phyloP scores from a whole-genome alignment of 1,140 invertebrate species.

The Atta texana region DNA sequence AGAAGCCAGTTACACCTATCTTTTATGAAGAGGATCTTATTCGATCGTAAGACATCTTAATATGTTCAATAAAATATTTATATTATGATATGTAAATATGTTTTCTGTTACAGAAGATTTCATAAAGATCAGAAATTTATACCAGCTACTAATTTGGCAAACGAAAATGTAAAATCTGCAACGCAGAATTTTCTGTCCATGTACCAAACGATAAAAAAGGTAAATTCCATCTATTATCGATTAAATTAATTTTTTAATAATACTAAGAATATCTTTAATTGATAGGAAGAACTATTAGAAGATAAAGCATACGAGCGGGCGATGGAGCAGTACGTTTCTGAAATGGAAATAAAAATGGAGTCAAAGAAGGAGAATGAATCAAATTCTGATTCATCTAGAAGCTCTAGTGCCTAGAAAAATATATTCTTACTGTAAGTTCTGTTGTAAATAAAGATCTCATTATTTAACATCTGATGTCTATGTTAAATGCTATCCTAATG shows the following conservation, averaged over 20 bases:
- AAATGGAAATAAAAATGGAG: neutral
- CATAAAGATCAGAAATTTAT: slow-evolving; percentile 87
- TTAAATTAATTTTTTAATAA: slow-evolving; percentile 4
- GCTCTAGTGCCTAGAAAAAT: neutral
- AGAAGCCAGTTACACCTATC: slow-evolving; percentile 89
- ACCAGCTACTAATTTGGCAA: slow-evolving; percentile 86
- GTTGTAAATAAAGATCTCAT: slow-evolving; percentile 42
- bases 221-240: slow-evolving; percentile 39
- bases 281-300: slow-evolving; percentile 56
- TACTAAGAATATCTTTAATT: slow-evolving; percentile 4
- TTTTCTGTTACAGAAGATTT: slow-evolving; percentile 87
- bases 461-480: slow-evolving; percentile 11
- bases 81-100: neutral
- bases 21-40: slow-evolving; percentile 95
- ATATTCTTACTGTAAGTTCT: slow-evolving; percentile 18
- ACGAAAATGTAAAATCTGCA: slow-evolving; percentile 84
- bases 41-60: slow-evolving; percentile 90
- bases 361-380: neutral
- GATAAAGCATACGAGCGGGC: slow-evolving; percentile 58
- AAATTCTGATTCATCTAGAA: too few relatives aligned
- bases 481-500: neutral
- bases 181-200: slow-evolving; percentile 88
- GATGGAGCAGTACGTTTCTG: slow-evolving; percentile 39
- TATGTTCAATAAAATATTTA: neutral
- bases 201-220: slow-evolving; percentile 86